phyloP scores from a whole-genome alignment of 1,140 invertebrate species.

The Drosophila azteca region DNA sequence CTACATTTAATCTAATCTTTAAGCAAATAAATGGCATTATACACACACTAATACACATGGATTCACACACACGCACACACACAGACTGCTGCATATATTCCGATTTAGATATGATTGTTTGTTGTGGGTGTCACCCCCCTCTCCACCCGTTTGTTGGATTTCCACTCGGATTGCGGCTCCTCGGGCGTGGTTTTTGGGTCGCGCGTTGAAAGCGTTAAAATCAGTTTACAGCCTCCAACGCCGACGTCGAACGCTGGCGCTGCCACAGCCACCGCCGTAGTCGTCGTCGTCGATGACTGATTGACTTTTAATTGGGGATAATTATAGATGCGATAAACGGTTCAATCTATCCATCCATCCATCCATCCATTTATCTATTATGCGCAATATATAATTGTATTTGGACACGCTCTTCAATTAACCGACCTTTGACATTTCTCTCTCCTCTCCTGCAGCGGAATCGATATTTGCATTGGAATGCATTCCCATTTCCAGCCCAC shows the following conservation, averaged over 20 bases:
- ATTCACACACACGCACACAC: conserved; percentile 18
- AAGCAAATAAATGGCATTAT: conserved; percentile 48
- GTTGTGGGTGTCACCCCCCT: conserved; percentile 43
- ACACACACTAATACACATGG: conserved; percentile 12
- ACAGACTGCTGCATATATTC: conserved; percentile 26
- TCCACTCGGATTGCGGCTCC: conserved; percentile 5
- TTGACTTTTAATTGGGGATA: conserved; percentile 73
- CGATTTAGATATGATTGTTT: conserved; percentile 60
- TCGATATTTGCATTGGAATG: too few species aligned
- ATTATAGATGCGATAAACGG: conserved; percentile 43
- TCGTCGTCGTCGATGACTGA: conserved; percentile 53
- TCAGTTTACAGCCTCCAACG: conserved; percentile 30
- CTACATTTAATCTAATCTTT: conserved; percentile 73
- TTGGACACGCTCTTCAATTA: too few species aligned
- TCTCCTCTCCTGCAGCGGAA: too few species aligned
- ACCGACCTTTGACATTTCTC: too few species aligned
- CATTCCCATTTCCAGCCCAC: too few species aligned
- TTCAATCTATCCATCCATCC: conserved; percentile 14
- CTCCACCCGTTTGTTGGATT: conserved; percentile 9
- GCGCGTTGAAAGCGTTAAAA: conserved; percentile 50
- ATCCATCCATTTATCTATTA: not conserved
- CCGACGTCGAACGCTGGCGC: not conserved
- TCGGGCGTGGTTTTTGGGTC: too few species aligned
- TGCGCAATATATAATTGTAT: too few species aligned
- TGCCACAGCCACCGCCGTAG: too few species aligned